Evolutionary conservation across 2,113 vertebrate genomes (phyloP).

Genomic region (Clarias macrocephalus): DNA sequence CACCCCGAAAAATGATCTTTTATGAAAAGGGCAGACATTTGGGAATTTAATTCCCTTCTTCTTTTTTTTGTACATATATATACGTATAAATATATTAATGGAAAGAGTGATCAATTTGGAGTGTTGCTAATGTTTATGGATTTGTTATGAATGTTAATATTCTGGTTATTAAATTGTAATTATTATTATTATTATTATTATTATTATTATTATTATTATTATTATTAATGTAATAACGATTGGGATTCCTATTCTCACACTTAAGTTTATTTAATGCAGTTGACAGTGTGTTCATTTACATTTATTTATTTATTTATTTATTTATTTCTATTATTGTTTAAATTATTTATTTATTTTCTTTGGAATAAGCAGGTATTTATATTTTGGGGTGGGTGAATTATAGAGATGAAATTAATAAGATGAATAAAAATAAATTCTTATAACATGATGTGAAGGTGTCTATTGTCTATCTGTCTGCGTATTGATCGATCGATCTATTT

Average conservation of each 20-base stretch:
- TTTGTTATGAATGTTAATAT: slow-evolving; percentile 83
- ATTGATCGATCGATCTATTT: background rate
- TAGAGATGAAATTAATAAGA: slow-evolving; percentile 76
- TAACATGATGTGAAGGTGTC: slow-evolving; percentile 52
- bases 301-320: background rate
- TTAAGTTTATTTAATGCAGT: slow-evolving; percentile 72
- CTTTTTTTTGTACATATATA: slow-evolving; percentile 34
- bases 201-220: slow-evolving; percentile 76
- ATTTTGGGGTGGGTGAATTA: slow-evolving; percentile 78
- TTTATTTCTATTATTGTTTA: slow-evolving; percentile 30
- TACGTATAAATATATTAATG: slow-evolving; percentile 72
- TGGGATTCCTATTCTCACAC: slow-evolving; percentile 74
- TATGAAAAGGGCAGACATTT: slow-evolving; percentile 76
- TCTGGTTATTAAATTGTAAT: slow-evolving; percentile 74
- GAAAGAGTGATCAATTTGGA: slow-evolving; percentile 78
- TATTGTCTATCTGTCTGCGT: slow-evolving; percentile 16
- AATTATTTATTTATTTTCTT: slow-evolving; percentile 52
- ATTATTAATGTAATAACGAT: slow-evolving; percentile 69
- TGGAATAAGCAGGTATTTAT: slow-evolving; percentile 77
- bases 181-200: slow-evolving; percentile 67
- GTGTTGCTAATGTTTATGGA: slow-evolving; percentile 77
- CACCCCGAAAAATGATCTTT: slow-evolving; percentile 61
- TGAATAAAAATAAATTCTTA: slow-evolving; percentile 80
- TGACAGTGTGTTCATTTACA: slow-evolving; percentile 68
- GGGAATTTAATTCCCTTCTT: slow-evolving; percentile 59